phyloP scores from a whole-genome alignment of 2,797 vertebrate genomes.

The Odontamblyopus lacepedii region DNA sequence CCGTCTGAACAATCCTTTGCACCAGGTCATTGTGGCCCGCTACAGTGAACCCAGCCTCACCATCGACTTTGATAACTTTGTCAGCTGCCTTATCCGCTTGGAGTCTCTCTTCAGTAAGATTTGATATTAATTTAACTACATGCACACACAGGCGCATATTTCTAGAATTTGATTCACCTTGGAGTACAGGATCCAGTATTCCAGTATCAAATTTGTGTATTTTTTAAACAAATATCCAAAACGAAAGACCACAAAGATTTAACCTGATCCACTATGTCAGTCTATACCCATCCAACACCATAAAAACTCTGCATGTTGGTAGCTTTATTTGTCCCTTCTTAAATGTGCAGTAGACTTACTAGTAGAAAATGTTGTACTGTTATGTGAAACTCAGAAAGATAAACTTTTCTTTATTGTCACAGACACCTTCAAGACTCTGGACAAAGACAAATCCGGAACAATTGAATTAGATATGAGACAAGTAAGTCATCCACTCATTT shows the following conservation, averaged over 20 bases:
- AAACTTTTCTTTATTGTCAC: conserved; percentile 14
- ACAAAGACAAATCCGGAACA: conserved; percentile 45
- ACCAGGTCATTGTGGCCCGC: conserved; percentile 85
- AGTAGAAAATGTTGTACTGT: neutral
- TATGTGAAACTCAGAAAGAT: neutral
- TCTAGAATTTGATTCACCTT: no score
- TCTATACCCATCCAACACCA: no score
- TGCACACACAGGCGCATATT: neutral
- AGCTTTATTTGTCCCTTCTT: neutral
- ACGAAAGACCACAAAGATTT: no score
- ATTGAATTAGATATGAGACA: conserved; percentile 52
- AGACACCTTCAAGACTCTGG: conserved; percentile 65
- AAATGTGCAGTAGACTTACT: neutral
- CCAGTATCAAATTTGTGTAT: neutral
- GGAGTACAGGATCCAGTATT: neutral
- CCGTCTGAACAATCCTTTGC: conserved; percentile 80
- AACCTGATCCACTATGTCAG: no score
- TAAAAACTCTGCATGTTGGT: no score
- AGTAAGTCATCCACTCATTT: conserved; percentile 34
- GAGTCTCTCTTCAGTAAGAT: conserved; percentile 86
- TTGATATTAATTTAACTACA: neutral
- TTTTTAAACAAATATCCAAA: neutral
- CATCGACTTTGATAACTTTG: conserved; percentile 88
- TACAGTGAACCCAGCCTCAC: conserved; percentile 79
- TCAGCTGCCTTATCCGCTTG: conserved; percentile 81